Conservation (phyloP, 2,113 vertebrate species). For the Oryzias celebensis region DNA sequence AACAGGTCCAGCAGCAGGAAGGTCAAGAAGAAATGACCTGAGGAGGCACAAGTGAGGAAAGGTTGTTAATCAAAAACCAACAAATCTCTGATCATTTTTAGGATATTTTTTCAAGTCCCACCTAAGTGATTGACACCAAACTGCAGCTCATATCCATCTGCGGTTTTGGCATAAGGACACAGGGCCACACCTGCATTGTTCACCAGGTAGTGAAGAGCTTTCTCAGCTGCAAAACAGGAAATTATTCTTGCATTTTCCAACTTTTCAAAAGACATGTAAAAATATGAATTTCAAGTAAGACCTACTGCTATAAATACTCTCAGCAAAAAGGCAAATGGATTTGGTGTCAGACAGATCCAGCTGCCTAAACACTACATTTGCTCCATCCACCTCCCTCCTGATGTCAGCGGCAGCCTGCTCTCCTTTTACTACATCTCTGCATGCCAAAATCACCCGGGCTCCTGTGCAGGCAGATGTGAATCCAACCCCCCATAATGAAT, state of each 20-base stretch:
- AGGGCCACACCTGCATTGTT: constrained; percentile 76
- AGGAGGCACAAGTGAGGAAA: not conserved
- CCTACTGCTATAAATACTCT: constrained; percentile 74
- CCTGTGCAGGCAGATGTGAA: constrained; percentile 40
- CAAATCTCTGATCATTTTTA: not conserved
- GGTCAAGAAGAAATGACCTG: constrained; percentile 79
- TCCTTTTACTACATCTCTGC: constrained; percentile 71
- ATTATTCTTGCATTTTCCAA: not conserved
- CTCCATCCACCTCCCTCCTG: constrained; percentile 56
- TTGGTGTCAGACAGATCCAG: constrained; percentile 77
- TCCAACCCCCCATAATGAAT: not conserved
- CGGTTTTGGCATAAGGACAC: constrained; percentile 62
- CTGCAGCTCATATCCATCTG: constrained; percentile 74
- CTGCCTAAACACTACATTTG: constrained; percentile 65
- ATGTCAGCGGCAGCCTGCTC: constrained; percentile 71
- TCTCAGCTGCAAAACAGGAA: constrained; percentile 68
- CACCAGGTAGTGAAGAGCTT: constrained; percentile 70
- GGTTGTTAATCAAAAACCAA: not conserved
- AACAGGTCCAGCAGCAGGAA: constrained; percentile 75
- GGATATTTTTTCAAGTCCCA: constrained; percentile 32
- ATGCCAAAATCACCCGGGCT: constrained; percentile 72
- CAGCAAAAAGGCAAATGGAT: constrained; percentile 76
- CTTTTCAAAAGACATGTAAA: not conserved
- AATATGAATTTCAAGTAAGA: constrained; percentile 6
- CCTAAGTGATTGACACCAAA: constrained; percentile 80